Conservation (phyloP, 2,113 vertebrate genomes). For the Cottus gobio region DNA sequence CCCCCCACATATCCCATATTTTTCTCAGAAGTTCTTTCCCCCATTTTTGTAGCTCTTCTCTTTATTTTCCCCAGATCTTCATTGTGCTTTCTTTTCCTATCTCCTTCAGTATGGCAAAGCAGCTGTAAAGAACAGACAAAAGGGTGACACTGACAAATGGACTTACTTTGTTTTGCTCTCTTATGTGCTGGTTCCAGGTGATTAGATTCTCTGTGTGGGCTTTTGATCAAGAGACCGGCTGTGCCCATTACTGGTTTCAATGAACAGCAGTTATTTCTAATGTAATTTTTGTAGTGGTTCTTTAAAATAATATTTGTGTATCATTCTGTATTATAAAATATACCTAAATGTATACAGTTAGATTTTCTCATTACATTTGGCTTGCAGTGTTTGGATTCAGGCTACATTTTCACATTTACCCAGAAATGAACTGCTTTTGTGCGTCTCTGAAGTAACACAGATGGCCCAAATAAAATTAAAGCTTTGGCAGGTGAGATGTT, state of each 20-base stretch:
- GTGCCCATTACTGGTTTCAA: constrained; percentile 7
- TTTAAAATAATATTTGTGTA: not conserved
- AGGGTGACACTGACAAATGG: constrained; percentile 57
- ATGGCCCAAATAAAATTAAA: constrained; percentile 21
- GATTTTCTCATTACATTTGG: not conserved
- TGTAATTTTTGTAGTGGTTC: not conserved
- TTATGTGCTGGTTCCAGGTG: constrained; percentile 26
- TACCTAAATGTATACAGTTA: too few relatives aligned
- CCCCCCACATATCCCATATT: not conserved
- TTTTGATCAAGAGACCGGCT: constrained; percentile 8
- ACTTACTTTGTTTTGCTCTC: constrained; percentile 34
- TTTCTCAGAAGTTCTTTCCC: not conserved
- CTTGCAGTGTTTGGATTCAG: not conserved
- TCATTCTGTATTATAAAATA: not conserved
- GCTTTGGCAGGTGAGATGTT: constrained; percentile 38
- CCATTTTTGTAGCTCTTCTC: not conserved
- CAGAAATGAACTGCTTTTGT: not conserved
- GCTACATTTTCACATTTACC: not conserved
- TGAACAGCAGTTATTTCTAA: not conserved
- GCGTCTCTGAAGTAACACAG: not conserved
- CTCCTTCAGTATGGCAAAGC: not conserved
- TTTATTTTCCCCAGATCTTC: not conserved
- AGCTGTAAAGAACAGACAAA: constrained; percentile 38
- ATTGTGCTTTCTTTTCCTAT: not conserved
- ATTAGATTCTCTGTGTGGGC: constrained; percentile 25